Base-by-base conservation (phyloP, 1,140 invertebrate species). In the Bombus sylvicola region DNA sequence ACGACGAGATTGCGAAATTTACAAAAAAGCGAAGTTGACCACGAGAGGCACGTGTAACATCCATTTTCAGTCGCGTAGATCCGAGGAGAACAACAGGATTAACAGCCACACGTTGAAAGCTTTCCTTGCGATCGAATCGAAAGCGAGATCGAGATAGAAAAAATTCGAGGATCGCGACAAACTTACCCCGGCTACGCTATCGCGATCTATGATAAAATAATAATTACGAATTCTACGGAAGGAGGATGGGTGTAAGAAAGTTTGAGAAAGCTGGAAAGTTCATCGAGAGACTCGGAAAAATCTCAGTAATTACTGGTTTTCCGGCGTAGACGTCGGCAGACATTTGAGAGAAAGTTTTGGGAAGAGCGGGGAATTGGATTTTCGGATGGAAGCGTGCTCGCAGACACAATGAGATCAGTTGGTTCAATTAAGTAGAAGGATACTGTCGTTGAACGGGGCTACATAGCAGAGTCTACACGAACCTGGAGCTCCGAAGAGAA, bases 391-490 rank as follows among this genome's bases (percentile, higher is more conserved):
- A 68, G 57, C 76, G 53, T 15, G n/a, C 53, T n/a, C 41, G 18
- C 53, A 22, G 68, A 62, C 57, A 85, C 83, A 79, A 85, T 80
- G 37, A 71, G 78, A 73, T 81, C 78, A 12, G 79, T 85, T 75
- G 84, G 79, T 85, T 81, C 69, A 81, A 85, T 85, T 75, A 85
- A 85, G 78, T 73, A 73, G 77, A 75, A 85, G 84, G 59, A 81
- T 85, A 66, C 69, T 43, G 41, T 31, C 43, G 69, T 41, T 79
- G 79, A 75, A 43, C 78, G n/a, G 68, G 79, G 79, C 71, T 73
- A 85, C 83, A 34, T 39, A 74, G 78, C 68, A 77, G 69, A 69
- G 69, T 90, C 86, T 83, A 81, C 77, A 90, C 86, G 76, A 87
- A 43, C 86, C 82, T 89, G 89, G 6, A 72, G 57, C 83, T 75